These are phyloP conservation scores for Helicoverpa zea DNA, from an alignment of 1,140 invertebrate genomes.

Conservation along the genomic window DNA sequence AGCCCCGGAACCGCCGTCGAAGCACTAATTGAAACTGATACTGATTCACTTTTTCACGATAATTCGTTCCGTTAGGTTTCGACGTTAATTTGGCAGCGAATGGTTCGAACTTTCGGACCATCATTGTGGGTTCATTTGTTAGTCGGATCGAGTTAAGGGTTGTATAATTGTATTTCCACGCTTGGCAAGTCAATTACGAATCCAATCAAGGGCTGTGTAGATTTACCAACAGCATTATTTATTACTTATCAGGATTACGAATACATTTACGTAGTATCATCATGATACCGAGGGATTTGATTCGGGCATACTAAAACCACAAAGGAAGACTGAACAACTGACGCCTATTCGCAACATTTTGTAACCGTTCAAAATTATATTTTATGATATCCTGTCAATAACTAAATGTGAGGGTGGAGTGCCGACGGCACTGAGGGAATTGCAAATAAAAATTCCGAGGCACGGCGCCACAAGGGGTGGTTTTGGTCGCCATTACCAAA, in stretches of 20 bases:
- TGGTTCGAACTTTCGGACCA: neutral
- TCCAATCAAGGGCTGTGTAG: neutral
- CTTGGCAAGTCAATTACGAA: neutral
- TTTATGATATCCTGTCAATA: neutral
- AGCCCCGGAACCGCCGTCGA: neutral
- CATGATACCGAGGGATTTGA: no score
- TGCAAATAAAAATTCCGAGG: constrained; percentile 15
- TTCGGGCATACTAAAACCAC: no score
- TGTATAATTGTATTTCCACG: neutral
- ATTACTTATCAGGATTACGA: neutral
- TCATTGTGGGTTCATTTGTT: constrained; percentile 21
- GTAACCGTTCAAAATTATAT: neutral
- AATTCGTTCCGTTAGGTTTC: neutral
- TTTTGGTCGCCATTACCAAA: constrained; percentile 14
- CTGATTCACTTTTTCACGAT: neutral
- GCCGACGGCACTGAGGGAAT: neutral
- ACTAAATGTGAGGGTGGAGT: constrained; percentile 23
- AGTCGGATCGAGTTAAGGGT: constrained; percentile 3
- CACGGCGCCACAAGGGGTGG: constrained; percentile 20
- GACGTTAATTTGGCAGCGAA: constrained; percentile 18
- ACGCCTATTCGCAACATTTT: neutral
- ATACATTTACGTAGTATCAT: no score
- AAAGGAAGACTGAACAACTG: neutral
- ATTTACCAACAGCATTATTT: neutral
- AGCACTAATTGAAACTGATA: constrained; percentile 40